Conservation (phyloP, 1,140 invertebrate genomes). For the Stegodyphus mimosarum region DNA sequence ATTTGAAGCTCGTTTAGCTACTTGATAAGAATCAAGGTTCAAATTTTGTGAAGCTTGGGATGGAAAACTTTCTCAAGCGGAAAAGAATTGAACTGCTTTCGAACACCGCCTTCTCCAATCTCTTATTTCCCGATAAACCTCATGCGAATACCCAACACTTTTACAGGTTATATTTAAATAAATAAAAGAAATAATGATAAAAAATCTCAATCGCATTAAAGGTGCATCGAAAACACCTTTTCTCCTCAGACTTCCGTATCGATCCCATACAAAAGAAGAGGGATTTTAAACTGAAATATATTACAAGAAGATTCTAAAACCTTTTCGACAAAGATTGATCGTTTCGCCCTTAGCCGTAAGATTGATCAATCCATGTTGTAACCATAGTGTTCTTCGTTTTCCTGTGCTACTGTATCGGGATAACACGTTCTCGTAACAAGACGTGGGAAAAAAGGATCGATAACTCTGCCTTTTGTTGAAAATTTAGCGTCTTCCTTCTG, state of each 20-base stretch:
- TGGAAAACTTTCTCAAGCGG: no score
- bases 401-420: slow-evolving; percentile 19
- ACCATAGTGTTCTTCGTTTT: slow-evolving; percentile 27
- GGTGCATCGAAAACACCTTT: slow-evolving; percentile 1
- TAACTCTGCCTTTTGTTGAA: slow-evolving; percentile 34
- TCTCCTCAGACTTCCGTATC: neutral
- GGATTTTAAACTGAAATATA: slow-evolving; percentile 46
- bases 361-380: slow-evolving; percentile 44
- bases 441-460: slow-evolving; percentile 11
- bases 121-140: no score
- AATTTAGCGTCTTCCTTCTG: slow-evolving; percentile 12
- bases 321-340: slow-evolving; percentile 36
- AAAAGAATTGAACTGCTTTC: no score
- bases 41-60: no score
- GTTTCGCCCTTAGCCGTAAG: neutral
- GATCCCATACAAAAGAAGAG: slow-evolving; percentile 3
- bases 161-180: no score
- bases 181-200: neutral
- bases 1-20: no score
- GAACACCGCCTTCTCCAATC: no score
- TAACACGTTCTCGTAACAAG: slow-evolving; percentile 5
- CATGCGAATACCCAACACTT: no score
- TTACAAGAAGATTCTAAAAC: slow-evolving; percentile 12
- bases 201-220: slow-evolving; percentile 25
- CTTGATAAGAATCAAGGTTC: no score